phyloP scores from a whole-genome alignment of 2,888 invertebrate species.

The Dynastes grantii region DNA sequence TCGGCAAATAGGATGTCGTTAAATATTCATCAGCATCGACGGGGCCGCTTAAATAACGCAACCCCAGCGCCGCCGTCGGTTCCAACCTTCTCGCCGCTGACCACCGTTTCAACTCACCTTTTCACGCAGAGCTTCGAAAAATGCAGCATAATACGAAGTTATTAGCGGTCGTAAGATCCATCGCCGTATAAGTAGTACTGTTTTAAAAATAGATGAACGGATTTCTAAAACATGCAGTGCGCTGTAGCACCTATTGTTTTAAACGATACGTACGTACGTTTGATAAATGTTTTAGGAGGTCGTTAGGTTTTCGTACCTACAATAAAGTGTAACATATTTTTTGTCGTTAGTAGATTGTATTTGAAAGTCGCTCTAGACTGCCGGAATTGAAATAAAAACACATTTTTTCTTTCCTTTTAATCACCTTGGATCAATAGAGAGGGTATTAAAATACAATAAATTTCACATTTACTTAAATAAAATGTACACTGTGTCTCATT shows the following conservation, averaged over 20 bases:
- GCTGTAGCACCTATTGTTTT: not conserved
- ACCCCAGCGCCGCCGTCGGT: slow-evolving; percentile 10
- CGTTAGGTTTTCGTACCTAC: not conserved
- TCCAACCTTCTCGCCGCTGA: slow-evolving; percentile 16
- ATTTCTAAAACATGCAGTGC: slow-evolving; percentile 18
- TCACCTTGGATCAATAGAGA: too few species aligned
- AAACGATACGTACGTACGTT: not conserved
- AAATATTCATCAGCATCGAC: slow-evolving; percentile 47
- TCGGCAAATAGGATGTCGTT: slow-evolving; percentile 43
- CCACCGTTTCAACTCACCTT: slow-evolving; percentile 27
- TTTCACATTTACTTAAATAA: too few species aligned
- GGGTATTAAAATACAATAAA: too few species aligned
- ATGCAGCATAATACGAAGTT: slow-evolving; percentile 33
- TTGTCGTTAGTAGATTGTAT: too few species aligned
- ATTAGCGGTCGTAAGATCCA: slow-evolving; percentile 27
- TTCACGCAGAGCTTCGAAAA: slow-evolving; percentile 17
- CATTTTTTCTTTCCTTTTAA: too few species aligned
- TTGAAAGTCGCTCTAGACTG: too few species aligned
- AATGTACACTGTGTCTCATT: too few species aligned
- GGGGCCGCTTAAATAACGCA: slow-evolving; percentile 41
- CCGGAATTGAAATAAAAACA: too few species aligned
- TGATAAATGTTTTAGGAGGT: slow-evolving; percentile 2
- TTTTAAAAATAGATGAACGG: slow-evolving; percentile 27
- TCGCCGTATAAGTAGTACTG: not conserved
- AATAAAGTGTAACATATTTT: too few species aligned